Base-by-base conservation (phyloP, 1,140 invertebrate genomes). In the Drosophila punjabiensis region DNA sequence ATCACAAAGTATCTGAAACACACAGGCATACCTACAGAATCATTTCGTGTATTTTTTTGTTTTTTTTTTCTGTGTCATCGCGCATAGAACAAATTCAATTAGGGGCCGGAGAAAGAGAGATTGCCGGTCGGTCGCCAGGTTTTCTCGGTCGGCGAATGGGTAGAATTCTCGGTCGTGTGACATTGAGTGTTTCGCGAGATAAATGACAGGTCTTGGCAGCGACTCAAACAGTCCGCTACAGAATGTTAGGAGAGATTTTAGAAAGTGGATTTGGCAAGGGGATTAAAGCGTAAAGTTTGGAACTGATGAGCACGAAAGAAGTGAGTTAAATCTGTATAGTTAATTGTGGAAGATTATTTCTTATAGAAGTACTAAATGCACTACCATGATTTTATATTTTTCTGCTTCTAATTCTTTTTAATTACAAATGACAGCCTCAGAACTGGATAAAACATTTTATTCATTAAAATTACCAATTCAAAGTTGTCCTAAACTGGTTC, bases 141-240 rank as follows among this genome's bases (percentile, higher is more conserved):
- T 60, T 69, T 58, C 64, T 79, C 52, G 45, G 47, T 43, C 53
- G 53, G 52, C 20, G 62, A 55, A 24, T 28, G 24, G 28, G 20
- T 33, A 60, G 48, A 28, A 33, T 60, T 61, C 71, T 20, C 70
- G 20, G 61, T 61, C 53, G 63, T 53, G 67, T 61, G 79, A 81
- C 78, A 85, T 79, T 82, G 75, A 85, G 74, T 66, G 63, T 39
- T 52, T 56, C 43, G 70, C 53, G 81, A 80, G 76, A 76, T 84
- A 80, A 71, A 62, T 85, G 82, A 81, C 82, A 85, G 73, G 78
- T 85, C 35, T 74, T 73, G 68, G 56, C 47, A 59, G 35, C 24
- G 37, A n/a, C 33, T 43, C 47, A 28, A 30, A 74, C 56, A 62
- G 71, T 74, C 14, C 24, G 55, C 14, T 62, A 37, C 68, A 61